Evolutionary conservation across 2,797 vertebrate genomes (phyloP), one percentile per base, ranked within the genome.

Genomic region (Buphagus erythrorhynchus): DNA sequence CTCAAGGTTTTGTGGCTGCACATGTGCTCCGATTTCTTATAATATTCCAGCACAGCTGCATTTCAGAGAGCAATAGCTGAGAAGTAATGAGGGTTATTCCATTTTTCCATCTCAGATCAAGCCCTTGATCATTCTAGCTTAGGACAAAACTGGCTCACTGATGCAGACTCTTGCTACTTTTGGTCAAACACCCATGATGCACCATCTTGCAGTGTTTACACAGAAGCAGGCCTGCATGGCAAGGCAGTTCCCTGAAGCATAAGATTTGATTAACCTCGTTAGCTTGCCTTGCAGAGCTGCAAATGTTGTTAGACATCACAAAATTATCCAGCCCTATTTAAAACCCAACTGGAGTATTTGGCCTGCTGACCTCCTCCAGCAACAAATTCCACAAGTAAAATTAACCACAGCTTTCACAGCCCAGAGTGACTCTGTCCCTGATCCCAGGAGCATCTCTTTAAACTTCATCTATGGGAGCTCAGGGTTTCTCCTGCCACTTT

Each of bases 251-350:
- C 95, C 90, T 57, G 79, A 97, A 97, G 97, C 96, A 96, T 96
- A 97, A 98, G 95, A 98, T 98, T 96, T 97, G 97, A 98, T 98
- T 98, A 98, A 93, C 96, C 96, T 96, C 73, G 35, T 96, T 97
- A 94, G 74, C 90, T 96, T 97, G 97, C 97, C 92, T 97, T 72
- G 80, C 91, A 85, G 97, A 97, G 96, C 96, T 96, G 82, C 84
- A 93, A 95, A 93, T n/a, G 59, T 92, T 97, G 95, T 87, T 91
- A 96, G 81, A 92, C 71, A 94, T 89, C 91, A 84, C 51, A 40
- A 96, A 97, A 87, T 97, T 93, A 95, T 65, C 88, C 89, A 93
- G 74, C 72, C 86, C 77, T 90, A 55, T 93, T 97, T 96, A 92
- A 95, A 97, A 96, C 86, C 85, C 92, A 86, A 83, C 91, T 7